Conservation (phyloP, 2,888 invertebrate genomes). For the Brenthis hecate region DNA sequence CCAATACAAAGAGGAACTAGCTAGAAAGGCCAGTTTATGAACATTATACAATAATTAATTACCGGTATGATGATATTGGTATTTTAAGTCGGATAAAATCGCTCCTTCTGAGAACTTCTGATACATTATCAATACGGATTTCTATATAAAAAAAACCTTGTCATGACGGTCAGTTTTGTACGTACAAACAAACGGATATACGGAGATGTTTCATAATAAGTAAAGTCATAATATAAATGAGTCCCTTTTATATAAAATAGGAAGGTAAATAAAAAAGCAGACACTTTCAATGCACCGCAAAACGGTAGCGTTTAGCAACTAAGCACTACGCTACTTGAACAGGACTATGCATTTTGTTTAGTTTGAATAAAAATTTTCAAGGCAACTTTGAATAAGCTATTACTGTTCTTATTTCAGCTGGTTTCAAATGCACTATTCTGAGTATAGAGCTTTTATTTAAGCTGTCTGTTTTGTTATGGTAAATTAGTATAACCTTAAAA, state of each 20-base stretch:
- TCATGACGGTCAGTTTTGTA: no score
- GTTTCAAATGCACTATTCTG: not conserved
- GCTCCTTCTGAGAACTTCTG: no score
- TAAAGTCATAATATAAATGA: not conserved
- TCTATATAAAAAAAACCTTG: no score
- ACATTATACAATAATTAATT: no score
- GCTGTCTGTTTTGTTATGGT: not conserved
- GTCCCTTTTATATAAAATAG: constrained; percentile 6
- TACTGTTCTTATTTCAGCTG: not conserved
- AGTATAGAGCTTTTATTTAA: not conserved
- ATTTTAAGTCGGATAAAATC: no score
- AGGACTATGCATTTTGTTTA: constrained; percentile 13
- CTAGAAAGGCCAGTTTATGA: no score
- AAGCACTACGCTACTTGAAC: constrained; percentile 18
- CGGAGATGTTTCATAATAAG: not conserved
- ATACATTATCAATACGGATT: no score
- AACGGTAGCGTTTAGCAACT: constrained; percentile 20
- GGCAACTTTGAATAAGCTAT: constrained; percentile 14
- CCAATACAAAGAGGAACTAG: no score
- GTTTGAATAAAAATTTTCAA: constrained; percentile 19
- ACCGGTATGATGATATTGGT: no score
- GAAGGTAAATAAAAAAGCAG: constrained; percentile 15
- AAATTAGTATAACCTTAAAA: no score
- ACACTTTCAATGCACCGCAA: constrained; percentile 19
- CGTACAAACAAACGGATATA: no score